Evolutionary conservation across 2,113 vertebrate species (phyloP).

Genomic region (Scalopus aquaticus): DNA sequence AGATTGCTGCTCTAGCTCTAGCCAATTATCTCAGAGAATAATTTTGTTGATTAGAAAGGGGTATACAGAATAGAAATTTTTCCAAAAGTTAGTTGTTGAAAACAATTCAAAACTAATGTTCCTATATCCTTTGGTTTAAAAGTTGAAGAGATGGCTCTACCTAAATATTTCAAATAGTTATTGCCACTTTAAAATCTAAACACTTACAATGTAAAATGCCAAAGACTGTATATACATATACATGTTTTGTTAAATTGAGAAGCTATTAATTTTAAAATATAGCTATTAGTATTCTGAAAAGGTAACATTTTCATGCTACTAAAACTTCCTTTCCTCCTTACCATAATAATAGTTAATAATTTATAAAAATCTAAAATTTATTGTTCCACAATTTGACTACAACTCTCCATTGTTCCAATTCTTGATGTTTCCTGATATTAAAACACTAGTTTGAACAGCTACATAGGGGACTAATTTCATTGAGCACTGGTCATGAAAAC

Average conservation of each 20-base stretch:
- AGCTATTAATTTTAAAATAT: slow-evolving; percentile 16
- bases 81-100: not conserved
- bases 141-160: not conserved
- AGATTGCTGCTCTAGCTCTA: not conserved
- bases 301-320: not conserved
- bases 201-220: not conserved
- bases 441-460: too few relatives aligned
- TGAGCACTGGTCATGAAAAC: not conserved
- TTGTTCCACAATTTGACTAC: not conserved
- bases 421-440: too few relatives aligned
- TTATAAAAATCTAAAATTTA: not conserved
- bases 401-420: not conserved
- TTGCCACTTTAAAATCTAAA: not conserved
- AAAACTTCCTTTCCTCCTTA: not conserved
- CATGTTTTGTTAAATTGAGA: not conserved
- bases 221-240: not conserved
- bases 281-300: not conserved
- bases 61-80: not conserved
- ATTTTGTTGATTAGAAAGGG: not conserved
- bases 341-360: not conserved
- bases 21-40: not conserved
- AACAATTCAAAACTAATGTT: not conserved
- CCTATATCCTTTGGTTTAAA: not conserved
- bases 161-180: not conserved
- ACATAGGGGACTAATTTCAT: too few relatives aligned